These are phyloP conservation scores for Lobophora halterata DNA, from an alignment of 2,888 invertebrate species.

Conservation along the genomic window DNA sequence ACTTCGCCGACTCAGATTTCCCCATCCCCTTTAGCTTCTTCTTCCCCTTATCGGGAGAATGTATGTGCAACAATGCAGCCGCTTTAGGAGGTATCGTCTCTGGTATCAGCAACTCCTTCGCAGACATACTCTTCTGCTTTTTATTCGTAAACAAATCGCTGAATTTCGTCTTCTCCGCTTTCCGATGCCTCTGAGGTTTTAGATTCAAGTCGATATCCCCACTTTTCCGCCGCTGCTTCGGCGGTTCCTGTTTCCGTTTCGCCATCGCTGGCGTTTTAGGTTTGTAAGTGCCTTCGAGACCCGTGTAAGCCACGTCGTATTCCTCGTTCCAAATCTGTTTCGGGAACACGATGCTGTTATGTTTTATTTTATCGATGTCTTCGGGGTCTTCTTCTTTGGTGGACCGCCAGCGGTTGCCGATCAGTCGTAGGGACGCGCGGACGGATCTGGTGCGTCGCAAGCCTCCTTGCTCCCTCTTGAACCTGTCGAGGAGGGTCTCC, in stretches of 20 bases:
- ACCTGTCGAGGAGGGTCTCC: constrained; percentile 77
- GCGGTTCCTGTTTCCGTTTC: constrained; percentile 59
- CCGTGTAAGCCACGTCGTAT: constrained; percentile 65
- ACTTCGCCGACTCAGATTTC: constrained; percentile 67
- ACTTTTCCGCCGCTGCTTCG: constrained; percentile 61
- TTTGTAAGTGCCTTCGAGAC: constrained; percentile 72
- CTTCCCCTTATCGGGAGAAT: constrained; percentile 66
- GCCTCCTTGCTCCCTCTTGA: constrained; percentile 74
- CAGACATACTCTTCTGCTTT: constrained; percentile 66
- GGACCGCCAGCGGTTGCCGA: constrained; percentile 82
- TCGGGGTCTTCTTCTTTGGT: constrained; percentile 65
- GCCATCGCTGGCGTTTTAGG: constrained; percentile 72
- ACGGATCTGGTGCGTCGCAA: constrained; percentile 85
- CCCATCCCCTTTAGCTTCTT: constrained; percentile 64
- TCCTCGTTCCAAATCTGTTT: constrained; percentile 69
- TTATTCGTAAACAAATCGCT: constrained; percentile 73
- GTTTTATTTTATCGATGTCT: constrained; percentile 57
- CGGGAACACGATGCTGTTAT: constrained; percentile 59
- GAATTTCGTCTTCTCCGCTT: constrained; percentile 70
- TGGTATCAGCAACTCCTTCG: constrained; percentile 71
- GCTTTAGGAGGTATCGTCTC: constrained; percentile 82
- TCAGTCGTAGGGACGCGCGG: constrained; percentile 84
- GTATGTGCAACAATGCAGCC: constrained; percentile 81
- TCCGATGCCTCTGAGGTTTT: constrained; percentile 62
- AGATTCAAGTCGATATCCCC: constrained; percentile 69